phyloP scores from a whole-genome alignment of 2,113 vertebrate genomes.

The Gobio gobio region DNA sequence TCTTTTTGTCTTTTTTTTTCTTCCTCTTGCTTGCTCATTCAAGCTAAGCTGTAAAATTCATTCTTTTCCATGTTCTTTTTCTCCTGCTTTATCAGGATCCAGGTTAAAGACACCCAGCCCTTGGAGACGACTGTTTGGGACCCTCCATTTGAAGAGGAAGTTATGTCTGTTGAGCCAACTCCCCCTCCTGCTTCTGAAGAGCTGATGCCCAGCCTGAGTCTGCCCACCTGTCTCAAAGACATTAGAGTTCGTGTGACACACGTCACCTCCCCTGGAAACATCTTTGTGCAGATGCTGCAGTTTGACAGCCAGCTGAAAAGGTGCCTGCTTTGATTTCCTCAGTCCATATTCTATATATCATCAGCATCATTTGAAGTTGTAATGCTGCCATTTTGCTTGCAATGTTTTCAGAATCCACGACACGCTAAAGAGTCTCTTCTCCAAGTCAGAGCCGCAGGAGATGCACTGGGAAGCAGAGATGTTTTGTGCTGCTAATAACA shows the following conservation, averaged over 20 bases:
- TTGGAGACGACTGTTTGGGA: slow-evolving; percentile 68
- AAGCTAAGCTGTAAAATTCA: background rate
- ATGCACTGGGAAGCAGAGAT: slow-evolving; percentile 80
- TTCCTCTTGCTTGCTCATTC: background rate
- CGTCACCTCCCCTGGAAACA: slow-evolving; percentile 86
- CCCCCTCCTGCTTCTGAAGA: background rate
- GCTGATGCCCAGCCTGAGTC: slow-evolving; percentile 54
- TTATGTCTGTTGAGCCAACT: background rate
- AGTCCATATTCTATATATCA: background rate
- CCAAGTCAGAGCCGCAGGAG: slow-evolving; percentile 65
- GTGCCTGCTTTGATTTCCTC: slow-evolving; percentile 63
- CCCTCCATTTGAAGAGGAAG: slow-evolving; percentile 64
- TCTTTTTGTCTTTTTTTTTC: background rate
- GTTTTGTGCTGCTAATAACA: slow-evolving; percentile 82
- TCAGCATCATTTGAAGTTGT: background rate
- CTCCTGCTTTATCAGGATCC: slow-evolving; percentile 38
- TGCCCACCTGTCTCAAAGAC: slow-evolving; percentile 64
- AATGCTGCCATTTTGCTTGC: background rate
- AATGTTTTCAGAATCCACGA: slow-evolving; percentile 80
- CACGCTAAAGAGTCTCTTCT: slow-evolving; percentile 77
- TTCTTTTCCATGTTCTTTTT: background rate
- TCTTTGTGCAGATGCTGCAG: slow-evolving; percentile 81
- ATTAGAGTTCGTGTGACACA: slow-evolving; percentile 79
- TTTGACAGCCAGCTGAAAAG: slow-evolving; percentile 79
- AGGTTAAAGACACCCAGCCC: background rate